phyloP scores from a whole-genome alignment of 2,797 vertebrate species.

The Scomberomorus guttatus region DNA sequence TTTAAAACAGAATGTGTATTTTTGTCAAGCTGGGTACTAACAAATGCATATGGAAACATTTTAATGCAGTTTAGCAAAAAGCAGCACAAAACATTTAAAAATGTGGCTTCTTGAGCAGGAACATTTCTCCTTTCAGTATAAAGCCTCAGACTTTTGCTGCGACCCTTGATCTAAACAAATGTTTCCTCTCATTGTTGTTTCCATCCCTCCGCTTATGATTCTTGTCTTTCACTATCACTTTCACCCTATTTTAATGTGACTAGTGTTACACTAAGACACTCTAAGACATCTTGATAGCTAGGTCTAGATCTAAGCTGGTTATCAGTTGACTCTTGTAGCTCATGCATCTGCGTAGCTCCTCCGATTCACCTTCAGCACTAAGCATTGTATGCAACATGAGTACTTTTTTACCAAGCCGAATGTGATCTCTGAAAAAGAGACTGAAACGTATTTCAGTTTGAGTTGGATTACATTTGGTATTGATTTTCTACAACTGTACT shows the following conservation, averaged over 20 bases:
- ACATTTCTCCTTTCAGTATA: neutral
- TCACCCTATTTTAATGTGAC: neutral
- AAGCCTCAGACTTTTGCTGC: neutral
- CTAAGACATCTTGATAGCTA: neutral
- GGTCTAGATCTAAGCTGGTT: neutral
- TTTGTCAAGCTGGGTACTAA: constrained; percentile 7
- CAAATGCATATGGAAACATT: neutral
- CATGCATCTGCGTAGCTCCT: neutral
- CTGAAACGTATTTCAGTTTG: constrained; percentile 1
- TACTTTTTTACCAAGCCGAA: neutral
- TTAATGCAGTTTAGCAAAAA: constrained; percentile 5
- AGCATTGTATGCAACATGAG: neutral
- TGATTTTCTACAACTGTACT: neutral
- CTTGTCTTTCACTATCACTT: neutral
- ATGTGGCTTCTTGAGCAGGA: neutral
- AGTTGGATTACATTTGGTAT: neutral
- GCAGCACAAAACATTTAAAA: neutral
- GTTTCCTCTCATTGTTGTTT: neutral
- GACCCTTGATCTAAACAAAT: neutral
- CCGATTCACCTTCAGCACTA: neutral
- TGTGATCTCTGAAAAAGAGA: neutral
- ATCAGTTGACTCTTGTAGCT: neutral
- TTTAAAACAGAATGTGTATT: constrained; percentile 21
- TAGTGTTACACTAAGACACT: neutral
- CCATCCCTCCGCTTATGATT: neutral